Evolutionary conservation across 2,113 vertebrate species (phyloP), one percentile per base, ranked within the genome.

Genomic region (Sander vitreus): DNA sequence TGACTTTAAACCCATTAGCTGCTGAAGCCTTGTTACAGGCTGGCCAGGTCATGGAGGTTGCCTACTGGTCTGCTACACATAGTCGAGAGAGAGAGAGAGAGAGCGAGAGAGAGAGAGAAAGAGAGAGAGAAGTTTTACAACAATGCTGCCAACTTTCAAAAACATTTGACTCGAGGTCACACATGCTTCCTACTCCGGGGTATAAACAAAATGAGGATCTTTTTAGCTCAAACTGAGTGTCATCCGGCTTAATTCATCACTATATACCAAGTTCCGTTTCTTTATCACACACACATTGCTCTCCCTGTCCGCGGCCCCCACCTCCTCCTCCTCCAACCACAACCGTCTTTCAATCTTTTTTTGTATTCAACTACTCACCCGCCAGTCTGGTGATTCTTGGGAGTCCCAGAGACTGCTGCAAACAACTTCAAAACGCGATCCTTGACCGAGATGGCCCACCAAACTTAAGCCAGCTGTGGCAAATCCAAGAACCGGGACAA

Each of bases 351-450:
- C 78, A 81, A 71, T 67, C 30, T 81, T 80, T 73, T 90, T 71
- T 71, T 69, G 54, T 83, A 53, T 82, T 70, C 53, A 85, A 84
- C 82, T 85, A 95, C 96, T 96, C 96, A 96, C 92, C 95, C 93
- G 95, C 96, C 96, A 96, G 95, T 95, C 95, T 96, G 95, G 70
- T 93, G 94, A 91, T 93, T 93, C 92, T 89, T 86, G 73, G 87
- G 88, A 94, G 88, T 94, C 94, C 93, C 94, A 77, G 79, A 89
- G 92, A 83, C 85, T 83, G 92, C 89, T 91, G 80, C 84, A 80
- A 93, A 92, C 95, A 93, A 95, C 94, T 96, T 94, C 85, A 91
- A 89, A 82, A 91, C 78, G 94, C 84, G 80, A 90, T 92, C 90
- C 91, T 80, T 83, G 69, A 89, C 93, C 85, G 84, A 81, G 89